phyloP scores from a whole-genome alignment of 2,797 vertebrate genomes.

The Monodelphis domestica region DNA sequence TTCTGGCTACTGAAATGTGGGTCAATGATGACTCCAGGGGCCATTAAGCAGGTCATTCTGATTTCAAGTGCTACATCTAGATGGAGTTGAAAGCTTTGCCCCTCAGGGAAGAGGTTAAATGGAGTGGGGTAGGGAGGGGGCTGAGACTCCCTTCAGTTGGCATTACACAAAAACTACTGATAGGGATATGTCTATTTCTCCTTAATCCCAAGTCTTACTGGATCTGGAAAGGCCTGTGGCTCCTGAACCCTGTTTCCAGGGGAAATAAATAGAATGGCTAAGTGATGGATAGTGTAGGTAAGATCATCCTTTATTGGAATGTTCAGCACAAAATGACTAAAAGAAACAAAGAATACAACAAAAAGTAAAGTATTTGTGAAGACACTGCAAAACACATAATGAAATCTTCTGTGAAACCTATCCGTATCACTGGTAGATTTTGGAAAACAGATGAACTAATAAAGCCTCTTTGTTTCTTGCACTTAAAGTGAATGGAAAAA shows the following conservation, averaged over 20 bases:
- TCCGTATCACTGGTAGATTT: background rate
- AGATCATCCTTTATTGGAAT: slow-evolving; percentile 8
- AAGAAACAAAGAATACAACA: slow-evolving; percentile 38
- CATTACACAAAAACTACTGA: too few species aligned
- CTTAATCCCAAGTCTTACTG: background rate
- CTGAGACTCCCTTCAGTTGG: background rate
- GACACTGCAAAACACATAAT: background rate
- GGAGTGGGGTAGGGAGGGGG: background rate
- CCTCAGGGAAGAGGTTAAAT: background rate
- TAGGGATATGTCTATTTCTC: background rate
- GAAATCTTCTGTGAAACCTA: background rate
- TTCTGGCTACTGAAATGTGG: background rate
- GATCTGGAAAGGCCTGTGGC: background rate
- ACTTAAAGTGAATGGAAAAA: background rate
- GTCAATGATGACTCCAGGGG: slow-evolving; percentile 1
- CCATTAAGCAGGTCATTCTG: background rate
- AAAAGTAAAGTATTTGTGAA: slow-evolving; percentile 47
- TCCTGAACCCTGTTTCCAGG: background rate
- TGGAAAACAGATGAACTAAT: background rate
- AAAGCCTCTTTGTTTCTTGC: background rate
- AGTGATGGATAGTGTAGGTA: background rate
- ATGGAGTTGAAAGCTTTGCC: background rate
- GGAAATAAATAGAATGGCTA: background rate
- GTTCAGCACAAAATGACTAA: background rate
- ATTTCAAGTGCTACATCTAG: slow-evolving; percentile 19